Percentiles rank a stretch among this genome's conserved stretches.
phyloP scores from a whole-genome alignment of 2,888 invertebrate genomes.

The Pimpla rufipes region DNA sequence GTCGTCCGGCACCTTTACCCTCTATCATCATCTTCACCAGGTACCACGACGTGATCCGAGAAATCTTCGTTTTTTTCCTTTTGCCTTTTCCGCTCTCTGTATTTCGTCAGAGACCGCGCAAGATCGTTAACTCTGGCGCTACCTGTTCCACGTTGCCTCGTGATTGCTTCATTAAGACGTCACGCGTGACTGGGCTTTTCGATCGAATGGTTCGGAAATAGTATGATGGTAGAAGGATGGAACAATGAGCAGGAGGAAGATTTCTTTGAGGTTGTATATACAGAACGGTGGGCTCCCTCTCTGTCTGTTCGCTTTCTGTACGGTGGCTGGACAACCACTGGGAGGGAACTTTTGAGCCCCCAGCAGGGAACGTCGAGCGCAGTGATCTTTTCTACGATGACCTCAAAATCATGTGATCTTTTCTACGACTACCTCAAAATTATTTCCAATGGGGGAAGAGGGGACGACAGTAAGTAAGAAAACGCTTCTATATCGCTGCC shows the following conservation, averaged over 20 bases:
- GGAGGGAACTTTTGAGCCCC: neutral
- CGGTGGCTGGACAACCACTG: neutral
- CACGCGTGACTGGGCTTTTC: slow-evolving; percentile 61
- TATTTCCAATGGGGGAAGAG: no score
- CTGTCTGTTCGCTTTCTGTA: neutral
- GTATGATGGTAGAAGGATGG: neutral
- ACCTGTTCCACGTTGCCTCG: slow-evolving; percentile 42
- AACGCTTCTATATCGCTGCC: neutral
- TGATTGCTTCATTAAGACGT: slow-evolving; percentile 73
- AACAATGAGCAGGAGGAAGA: neutral
- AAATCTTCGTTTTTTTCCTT: neutral
- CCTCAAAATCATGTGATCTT: no score
- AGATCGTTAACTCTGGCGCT: slow-evolving; percentile 45
- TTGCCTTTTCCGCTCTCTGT: slow-evolving; percentile 5
- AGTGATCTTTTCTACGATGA: no score
- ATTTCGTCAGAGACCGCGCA: neutral
- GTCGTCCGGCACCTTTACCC: slow-evolving; percentile 3
- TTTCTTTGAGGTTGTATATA: neutral
- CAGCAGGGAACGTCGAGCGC: neutral
- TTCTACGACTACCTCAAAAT: neutral
- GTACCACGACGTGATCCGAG: neutral
- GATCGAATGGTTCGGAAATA: slow-evolving; percentile 3
- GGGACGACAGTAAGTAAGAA: neutral
- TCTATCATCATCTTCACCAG: slow-evolving; percentile 3
- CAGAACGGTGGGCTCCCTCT: neutral